Evolutionary conservation across 1,140 invertebrate genomes (phyloP).

Genomic region (Calephelis virginiensis): DNA sequence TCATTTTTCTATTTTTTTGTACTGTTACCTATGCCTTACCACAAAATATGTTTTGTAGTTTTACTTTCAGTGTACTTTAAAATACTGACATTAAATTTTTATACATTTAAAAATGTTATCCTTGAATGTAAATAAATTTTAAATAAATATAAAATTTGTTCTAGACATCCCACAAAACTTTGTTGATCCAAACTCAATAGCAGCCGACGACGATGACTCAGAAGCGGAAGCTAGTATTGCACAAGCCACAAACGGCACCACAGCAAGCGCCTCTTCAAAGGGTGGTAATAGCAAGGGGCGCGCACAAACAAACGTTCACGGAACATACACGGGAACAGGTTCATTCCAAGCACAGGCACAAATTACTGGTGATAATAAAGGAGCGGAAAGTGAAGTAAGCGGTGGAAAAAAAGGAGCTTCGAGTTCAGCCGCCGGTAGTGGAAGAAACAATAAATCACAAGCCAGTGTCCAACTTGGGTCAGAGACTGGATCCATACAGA

Average conservation of each 20-base stretch:
- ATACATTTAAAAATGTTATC: too few relatives aligned
- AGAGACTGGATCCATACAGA: conserved; percentile 85
- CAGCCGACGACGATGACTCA: conserved; percentile 81
- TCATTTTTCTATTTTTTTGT: too few relatives aligned
- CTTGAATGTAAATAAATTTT: not conserved
- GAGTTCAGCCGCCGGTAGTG: conserved; percentile 86
- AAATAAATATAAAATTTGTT: conserved; percentile 25
- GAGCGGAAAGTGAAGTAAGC: conserved; percentile 84
- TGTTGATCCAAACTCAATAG: conserved; percentile 53
- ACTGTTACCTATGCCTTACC: too few relatives aligned
- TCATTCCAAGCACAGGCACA: conserved; percentile 90
- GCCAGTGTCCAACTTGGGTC: conserved; percentile 86
- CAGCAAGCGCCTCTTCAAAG: conserved; percentile 85
- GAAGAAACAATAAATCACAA: conserved; percentile 86
- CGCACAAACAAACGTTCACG: conserved; percentile 88
- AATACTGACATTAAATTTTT: too few relatives aligned
- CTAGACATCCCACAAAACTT: conserved; percentile 58
- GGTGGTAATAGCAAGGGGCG: conserved; percentile 85
- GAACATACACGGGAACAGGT: conserved; percentile 85
- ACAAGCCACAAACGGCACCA: conserved; percentile 84
- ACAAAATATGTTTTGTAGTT: too few relatives aligned
- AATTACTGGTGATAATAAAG: conserved; percentile 85
- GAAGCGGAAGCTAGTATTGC: conserved; percentile 86
- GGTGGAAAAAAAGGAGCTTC: conserved; percentile 86
- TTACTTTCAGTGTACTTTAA: too few relatives aligned